phyloP scores from a whole-genome alignment of 2,113 vertebrate genomes.

The Sclerurus mexicanus region DNA sequence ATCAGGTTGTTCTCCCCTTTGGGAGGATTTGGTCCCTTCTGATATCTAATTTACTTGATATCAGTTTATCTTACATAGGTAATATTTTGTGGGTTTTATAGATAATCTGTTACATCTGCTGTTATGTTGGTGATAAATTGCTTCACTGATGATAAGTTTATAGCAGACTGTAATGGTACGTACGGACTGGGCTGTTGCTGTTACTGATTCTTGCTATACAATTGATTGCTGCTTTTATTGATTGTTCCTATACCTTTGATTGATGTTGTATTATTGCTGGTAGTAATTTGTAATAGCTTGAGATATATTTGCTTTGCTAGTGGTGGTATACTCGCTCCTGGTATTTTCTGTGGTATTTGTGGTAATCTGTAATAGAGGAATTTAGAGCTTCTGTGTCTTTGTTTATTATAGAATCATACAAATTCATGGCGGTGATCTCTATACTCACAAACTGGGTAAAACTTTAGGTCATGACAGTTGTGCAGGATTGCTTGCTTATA shows the following conservation, averaged over 20 bases:
- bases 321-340: background rate
- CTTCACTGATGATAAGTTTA: background rate
- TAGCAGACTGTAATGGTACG: background rate
- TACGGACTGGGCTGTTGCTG: background rate
- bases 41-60: background rate
- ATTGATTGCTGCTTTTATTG: background rate
- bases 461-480: background rate
- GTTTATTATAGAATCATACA: rapidly evolving
- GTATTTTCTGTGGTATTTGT: background rate
- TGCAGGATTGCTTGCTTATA: background rate
- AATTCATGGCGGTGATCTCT: rapidly evolving
- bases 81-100: background rate
- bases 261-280: background rate
- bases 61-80: background rate
- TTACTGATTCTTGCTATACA: background rate
- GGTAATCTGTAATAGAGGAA: background rate
- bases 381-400: background rate
- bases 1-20: background rate
- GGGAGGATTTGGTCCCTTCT: background rate
- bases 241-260: background rate
- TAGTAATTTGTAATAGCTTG: background rate
- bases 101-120: background rate
- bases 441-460: rapidly evolving
- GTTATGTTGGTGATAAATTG: background rate
- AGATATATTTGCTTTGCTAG: background rate